Conservation (phyloP, 2,888 invertebrate species). For the Microctonus aethiopoides region DNA sequence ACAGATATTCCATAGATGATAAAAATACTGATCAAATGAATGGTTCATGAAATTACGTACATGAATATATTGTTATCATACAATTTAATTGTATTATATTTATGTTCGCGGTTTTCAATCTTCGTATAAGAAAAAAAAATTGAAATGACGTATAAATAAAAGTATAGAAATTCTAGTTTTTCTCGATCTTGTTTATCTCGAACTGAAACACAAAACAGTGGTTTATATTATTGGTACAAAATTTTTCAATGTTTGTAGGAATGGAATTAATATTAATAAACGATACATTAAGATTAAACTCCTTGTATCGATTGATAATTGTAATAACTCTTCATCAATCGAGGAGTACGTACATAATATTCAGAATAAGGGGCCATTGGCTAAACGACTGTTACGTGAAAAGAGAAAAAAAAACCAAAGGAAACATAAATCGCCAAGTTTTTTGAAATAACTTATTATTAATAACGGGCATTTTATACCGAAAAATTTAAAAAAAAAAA, state of each 20-base stretch:
- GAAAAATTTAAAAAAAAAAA: slow-evolving; percentile 42
- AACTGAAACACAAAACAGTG: background rate
- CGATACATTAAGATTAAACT: background rate
- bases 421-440: background rate
- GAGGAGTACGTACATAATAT: background rate
- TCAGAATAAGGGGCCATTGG: background rate
- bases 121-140: slow-evolving; percentile 19
- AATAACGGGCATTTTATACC: slow-evolving; percentile 56
- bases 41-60: background rate
- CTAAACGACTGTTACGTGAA: background rate
- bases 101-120: background rate
- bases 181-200: background rate
- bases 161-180: background rate
- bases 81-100: background rate
- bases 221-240: background rate
- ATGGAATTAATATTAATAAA: background rate
- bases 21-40: background rate
- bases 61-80: background rate
- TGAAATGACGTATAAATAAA: slow-evolving; percentile 9
- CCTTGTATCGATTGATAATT: background rate
- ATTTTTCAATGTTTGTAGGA: slow-evolving; percentile 1
- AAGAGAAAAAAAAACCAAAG: slow-evolving; percentile 28
- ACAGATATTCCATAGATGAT: background rate
- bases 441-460: background rate
- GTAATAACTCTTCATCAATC: background rate